Evolutionary conservation across 2,888 invertebrate species (phyloP).

Genomic region (Drosophila greeni): DNA sequence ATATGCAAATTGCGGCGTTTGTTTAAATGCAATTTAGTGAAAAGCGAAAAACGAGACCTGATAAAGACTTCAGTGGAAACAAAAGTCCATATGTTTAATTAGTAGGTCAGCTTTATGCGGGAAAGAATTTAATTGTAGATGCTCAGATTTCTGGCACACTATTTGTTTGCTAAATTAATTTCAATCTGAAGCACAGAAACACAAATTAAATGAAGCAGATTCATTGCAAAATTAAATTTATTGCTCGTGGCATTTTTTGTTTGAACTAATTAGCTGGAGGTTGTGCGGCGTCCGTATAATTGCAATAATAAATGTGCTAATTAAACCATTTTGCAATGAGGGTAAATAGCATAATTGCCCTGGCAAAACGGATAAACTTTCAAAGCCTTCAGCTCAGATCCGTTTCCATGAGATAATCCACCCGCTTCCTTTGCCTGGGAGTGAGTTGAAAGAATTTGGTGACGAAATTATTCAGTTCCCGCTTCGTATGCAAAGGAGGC

Average conservation of each 20-base stretch:
- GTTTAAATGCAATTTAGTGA: slow-evolving; percentile 27
- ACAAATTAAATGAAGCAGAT: slow-evolving; percentile 12
- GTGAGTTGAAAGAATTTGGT: slow-evolving; percentile 47
- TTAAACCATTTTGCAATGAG: slow-evolving; percentile 2
- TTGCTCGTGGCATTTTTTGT: slow-evolving; percentile 14
- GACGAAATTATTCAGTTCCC: slow-evolving; percentile 40
- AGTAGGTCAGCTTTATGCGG: neutral
- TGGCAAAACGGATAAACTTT: slow-evolving; percentile 24
- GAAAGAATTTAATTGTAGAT: slow-evolving; percentile 14
- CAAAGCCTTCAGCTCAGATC: slow-evolving; percentile 21
- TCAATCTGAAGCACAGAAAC: neutral
- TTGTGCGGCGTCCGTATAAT: slow-evolving; percentile 12
- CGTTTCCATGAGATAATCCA: slow-evolving; percentile 45
- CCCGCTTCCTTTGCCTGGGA: slow-evolving; percentile 29
- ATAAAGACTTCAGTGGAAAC: slow-evolving; percentile 1
- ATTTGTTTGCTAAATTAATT: slow-evolving; percentile 5
- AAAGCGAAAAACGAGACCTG: slow-evolving; percentile 16
- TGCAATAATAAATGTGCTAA: slow-evolving; percentile 39
- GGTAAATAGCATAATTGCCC: slow-evolving; percentile 21
- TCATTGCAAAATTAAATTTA: slow-evolving; percentile 8
- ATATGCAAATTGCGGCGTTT: slow-evolving; percentile 26
- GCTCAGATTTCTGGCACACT: slow-evolving; percentile 8
- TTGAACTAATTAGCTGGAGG: slow-evolving; percentile 23
- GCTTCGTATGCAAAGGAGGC: slow-evolving; percentile 52
- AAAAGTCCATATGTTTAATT: neutral